These are phyloP conservation scores for Hydractinia echinata DNA, from an alignment of 30 jellyfish, hydroid and myxozoan genomes.

Conservation along the genomic window DNA sequence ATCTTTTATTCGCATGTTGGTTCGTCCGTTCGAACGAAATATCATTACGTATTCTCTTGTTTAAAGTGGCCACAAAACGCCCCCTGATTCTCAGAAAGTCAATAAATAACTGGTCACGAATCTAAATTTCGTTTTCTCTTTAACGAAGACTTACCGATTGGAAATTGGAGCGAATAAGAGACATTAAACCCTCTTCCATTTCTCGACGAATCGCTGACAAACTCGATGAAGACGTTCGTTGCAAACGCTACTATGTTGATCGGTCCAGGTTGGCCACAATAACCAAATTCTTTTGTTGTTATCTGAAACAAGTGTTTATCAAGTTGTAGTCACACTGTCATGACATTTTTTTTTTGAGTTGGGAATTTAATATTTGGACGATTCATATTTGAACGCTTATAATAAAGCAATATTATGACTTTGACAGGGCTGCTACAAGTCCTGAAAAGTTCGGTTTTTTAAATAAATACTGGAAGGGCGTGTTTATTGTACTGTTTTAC, in stretches of 20 bases:
- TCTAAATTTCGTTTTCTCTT: too few relatives aligned
- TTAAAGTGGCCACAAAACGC: too few relatives aligned
- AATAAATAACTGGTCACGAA: too few relatives aligned
- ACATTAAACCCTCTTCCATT: conserved; percentile 4
- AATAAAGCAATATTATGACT: not conserved
- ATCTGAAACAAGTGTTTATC: not conserved
- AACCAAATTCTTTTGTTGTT: not conserved
- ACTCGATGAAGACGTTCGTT: not conserved
- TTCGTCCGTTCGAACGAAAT: too few relatives aligned
- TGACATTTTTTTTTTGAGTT: too few relatives aligned
- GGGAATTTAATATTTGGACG: too few relatives aligned
- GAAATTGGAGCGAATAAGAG: not conserved
- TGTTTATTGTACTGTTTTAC: too few relatives aligned
- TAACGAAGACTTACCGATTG: not conserved
- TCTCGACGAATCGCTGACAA: not conserved
- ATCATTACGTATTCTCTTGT: too few relatives aligned
- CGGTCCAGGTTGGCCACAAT: not conserved
- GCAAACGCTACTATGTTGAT: not conserved
- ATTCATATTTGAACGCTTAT: too few relatives aligned
- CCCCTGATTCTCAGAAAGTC: too few relatives aligned
- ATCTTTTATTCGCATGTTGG: too few relatives aligned
- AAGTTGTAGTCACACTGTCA: too few relatives aligned
- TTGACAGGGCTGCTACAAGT: not conserved
- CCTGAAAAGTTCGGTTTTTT: not conserved
- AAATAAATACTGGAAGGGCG: not conserved